Base-by-base conservation (phyloP, 2,888 invertebrate species). In the Seira sanloemensis region DNA sequence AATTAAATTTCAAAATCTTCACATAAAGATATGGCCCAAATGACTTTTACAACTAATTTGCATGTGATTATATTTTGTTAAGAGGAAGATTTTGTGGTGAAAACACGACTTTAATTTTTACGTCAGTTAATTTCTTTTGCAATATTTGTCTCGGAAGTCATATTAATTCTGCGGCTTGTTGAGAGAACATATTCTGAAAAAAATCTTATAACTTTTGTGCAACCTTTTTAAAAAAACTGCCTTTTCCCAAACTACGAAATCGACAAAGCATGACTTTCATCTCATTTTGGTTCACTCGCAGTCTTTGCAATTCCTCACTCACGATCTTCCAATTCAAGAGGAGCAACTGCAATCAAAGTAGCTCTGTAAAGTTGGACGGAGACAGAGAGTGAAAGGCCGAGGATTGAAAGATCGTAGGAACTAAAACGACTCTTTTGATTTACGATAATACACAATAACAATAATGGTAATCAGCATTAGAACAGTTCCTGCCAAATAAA, bases 351-450 rank as follows among this genome's bases (percentile, higher is more conserved):
- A 67, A 67, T 67, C 37, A 37, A 21, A 69, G 62, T 62, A 62
- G 62, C 21, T 62, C 2, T n/a, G 5, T 50, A 12, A 50, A 12
- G 50, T 62, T n/a, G 12, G 19, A 62, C 21, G 21, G 54, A 78
- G 68, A 58, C 62, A 71, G 37, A 71, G 26, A 65, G 69, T 69
- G 50, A 78, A 18, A 25, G 25, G 26, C 54, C 19, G 37, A 58
- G 46, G 65, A 72, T 78, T 78, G 78, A 71, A 78, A 78, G 78
- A 46, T 78, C 74, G 54, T 54, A 82, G 73, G 65, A 82, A 76
- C 82, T 71, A 67, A 83, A 83, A 83, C 77, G 82, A 83, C 76
- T 71, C 82, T 83, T 50, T 83, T 83, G 77, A 68, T 77, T 83
- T 83, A 83, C 73, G 77, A 77, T 76, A 83, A 76, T 73, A 62